These are phyloP conservation scores for Octopus sinensis DNA, from an alignment of 1,140 invertebrate species.

Conservation along the genomic window DNA sequence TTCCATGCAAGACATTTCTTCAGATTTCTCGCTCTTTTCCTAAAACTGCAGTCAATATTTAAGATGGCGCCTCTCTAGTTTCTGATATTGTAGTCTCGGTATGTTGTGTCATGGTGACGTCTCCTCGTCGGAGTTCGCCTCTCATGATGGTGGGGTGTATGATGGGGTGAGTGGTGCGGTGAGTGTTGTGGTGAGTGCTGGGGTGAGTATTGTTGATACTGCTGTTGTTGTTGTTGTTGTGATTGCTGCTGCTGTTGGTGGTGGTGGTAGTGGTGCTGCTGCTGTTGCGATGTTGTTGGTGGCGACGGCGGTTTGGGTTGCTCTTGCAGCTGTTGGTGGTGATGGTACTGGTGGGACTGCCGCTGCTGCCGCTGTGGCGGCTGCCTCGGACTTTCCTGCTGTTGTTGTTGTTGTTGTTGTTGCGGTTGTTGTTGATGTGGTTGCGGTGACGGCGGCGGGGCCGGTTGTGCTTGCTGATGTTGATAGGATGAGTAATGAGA, in stretches of 20 bases:
- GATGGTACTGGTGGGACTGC: slow-evolving; percentile 27
- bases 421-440: slow-evolving; percentile 9
- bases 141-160: neutral
- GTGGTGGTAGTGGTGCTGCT: neutral
- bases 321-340: slow-evolving; percentile 26
- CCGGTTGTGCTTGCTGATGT: neutral
- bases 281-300: neutral
- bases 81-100: neutral
- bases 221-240: neutral
- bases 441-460: neutral
- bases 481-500: neutral
- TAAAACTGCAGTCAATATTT: too few species aligned
- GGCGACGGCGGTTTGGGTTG: neutral
- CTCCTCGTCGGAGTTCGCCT: neutral
- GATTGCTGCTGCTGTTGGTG: neutral
- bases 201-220: neutral
- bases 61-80: neutral
- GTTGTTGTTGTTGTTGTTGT: slow-evolving; percentile 11
- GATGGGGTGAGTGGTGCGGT: neutral
- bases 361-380: slow-evolving; percentile 3
- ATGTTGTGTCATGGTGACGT: neutral
- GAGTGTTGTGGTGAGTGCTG: neutral
- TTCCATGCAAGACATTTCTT: too few species aligned
- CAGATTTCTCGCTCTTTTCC: too few species aligned
- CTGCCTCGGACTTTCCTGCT: neutral